A percentile compares a stretch with the other conserved stretches of the same genome.
Conservation (phyloP, 2,888 invertebrate genomes). For the Apotomis turbidana region DNA sequence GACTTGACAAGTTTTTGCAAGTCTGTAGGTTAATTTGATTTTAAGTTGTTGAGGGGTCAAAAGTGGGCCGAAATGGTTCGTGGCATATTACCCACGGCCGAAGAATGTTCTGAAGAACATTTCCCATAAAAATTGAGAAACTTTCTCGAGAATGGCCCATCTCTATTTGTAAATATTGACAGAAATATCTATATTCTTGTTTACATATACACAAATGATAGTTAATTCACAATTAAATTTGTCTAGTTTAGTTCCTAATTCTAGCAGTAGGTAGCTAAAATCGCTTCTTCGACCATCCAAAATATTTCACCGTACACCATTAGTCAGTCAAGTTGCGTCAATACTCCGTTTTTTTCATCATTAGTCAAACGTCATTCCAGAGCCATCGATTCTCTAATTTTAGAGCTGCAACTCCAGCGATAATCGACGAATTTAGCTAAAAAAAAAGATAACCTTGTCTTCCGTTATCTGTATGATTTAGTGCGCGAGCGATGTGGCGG, state of each 20-base stretch:
- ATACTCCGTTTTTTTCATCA: slow-evolving; percentile 12
- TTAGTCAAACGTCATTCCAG: slow-evolving; percentile 46
- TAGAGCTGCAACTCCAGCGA: slow-evolving; percentile 55
- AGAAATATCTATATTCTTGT: no score
- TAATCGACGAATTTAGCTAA: slow-evolving; percentile 65
- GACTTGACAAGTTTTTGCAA: no score
- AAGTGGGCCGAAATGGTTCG: no score
- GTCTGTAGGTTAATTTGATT: no score
- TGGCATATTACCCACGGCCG: no score
- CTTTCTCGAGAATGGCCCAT: no score
- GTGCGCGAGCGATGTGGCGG: slow-evolving; percentile 34
- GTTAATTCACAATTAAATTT: no score
- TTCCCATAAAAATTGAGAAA: no score
- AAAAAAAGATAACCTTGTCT: slow-evolving; percentile 46
- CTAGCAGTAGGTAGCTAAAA: background rate
- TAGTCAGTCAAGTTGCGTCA: slow-evolving; percentile 5
- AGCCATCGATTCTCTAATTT: slow-evolving; percentile 54
- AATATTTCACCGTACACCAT: background rate
- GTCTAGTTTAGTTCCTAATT: background rate
- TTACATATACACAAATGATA: no score
- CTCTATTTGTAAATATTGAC: no score
- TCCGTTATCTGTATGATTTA: slow-evolving; percentile 39
- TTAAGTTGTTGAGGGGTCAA: no score
- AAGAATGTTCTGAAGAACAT: no score
- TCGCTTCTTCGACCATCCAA: background rate